Base-by-base conservation (phyloP, 2,797 vertebrate genomes). In the Uromys caudimaculatus region DNA sequence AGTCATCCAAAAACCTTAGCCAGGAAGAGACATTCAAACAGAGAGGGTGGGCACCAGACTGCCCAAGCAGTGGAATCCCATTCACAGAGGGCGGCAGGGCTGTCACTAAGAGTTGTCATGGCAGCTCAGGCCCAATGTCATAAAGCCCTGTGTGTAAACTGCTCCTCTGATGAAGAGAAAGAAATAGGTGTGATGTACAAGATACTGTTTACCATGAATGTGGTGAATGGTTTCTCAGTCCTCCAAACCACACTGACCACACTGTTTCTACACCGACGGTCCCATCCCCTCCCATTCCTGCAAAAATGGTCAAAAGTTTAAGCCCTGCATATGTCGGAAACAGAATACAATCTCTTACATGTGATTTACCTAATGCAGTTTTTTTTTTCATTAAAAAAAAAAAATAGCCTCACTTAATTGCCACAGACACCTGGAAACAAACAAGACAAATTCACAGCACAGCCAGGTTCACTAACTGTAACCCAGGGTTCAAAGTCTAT, bases 91-190 rank as follows among this genome's bases (percentile, higher is more conserved):
- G 47, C 3, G 73, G 56, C 14, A 13, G 4, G 50, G 83, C 79
- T 77, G 93, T 91, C 83, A 95, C 81, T 77, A 41, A 88, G 35
- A 24, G 27, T 90, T 90, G 96, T 92, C 95, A 90, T 91, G 44
- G 50, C 27, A 92, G 41, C 35, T 91, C 81, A 50, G 71, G 54
- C 64, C 75, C 85, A 35, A 77, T 64, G 69, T 8, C 60, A 58
- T 95, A 71, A 85, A 93, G 24, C 56, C 71, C 54, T 41, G 23
- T 38, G n/a, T 90, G 54, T 78, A 90, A 95, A 94, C 32, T 82
- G 64, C 38, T 91, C 24, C 71, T 93, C 91, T 19, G 32, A 94
- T 29, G 79, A 82, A 32, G 47, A 88, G 64, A 76, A 93, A 94
- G 83, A 96, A 94, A 95, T 82, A 0, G 86, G 67, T 75, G 27